phyloP scores from a whole-genome alignment of 1,140 invertebrate genomes.

The Brachionus koreanus region DNA sequence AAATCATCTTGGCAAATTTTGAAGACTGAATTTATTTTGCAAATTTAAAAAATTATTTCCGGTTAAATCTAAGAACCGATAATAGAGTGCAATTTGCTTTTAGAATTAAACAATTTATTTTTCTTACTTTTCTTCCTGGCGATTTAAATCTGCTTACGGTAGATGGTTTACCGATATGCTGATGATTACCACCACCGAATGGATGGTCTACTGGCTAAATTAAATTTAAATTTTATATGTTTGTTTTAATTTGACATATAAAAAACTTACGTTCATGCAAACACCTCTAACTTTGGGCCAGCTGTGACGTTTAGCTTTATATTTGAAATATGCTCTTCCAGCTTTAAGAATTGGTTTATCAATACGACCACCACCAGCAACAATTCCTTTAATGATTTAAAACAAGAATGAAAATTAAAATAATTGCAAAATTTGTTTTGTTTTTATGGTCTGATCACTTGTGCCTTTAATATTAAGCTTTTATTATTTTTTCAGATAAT shows the following conservation, averaged over 20 bases:
- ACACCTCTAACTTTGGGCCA: conserved; percentile 82
- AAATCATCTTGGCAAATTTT: background rate
- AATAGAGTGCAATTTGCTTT: conserved; percentile 36
- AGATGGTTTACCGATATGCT: conserved; percentile 99
- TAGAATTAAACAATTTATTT: conserved; percentile 1
- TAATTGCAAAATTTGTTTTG: background rate
- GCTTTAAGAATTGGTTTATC: conserved; percentile 99
- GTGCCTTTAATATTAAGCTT: background rate
- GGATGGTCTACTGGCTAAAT: conserved; percentile 87
- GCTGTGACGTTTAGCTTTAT: conserved; percentile 99
- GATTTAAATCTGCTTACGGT: conserved; percentile 96
- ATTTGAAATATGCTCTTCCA: conserved; percentile 97
- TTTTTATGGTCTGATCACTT: background rate
- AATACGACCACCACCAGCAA: conserved; percentile 97
- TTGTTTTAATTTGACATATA: conserved; percentile 47
- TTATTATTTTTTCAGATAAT: conserved; percentile 6
- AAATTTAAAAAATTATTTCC: conserved; percentile 43
- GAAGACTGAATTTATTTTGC: conserved; percentile 6
- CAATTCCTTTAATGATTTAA: conserved; percentile 69
- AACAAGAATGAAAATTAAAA: background rate
- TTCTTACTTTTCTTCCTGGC: conserved; percentile 83
- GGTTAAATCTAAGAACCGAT: conserved; percentile 17
- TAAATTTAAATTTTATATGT: conserved; percentile 63
- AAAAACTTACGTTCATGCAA: conserved; percentile 62
- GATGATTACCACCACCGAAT: conserved; percentile 99